Base-by-base conservation (phyloP, 2,113 vertebrate species). In the Atherinomorus stipes region DNA sequence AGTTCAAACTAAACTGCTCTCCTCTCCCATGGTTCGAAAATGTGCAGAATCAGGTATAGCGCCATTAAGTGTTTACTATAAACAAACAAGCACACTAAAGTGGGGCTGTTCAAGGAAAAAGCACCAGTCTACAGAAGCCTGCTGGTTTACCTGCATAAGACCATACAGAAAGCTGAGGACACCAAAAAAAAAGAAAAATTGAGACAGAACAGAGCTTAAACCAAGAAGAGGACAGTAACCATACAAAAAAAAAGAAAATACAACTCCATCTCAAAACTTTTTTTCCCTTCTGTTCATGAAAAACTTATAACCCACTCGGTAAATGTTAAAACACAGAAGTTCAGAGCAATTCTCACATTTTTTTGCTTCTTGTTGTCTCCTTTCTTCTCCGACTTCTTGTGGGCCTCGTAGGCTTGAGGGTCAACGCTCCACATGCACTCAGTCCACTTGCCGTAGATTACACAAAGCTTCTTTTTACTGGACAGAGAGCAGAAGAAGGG, bases 371-470 rank as follows among this genome's bases (percentile, higher is more conserved):
- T 91, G 81, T 34, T 65, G 56, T 95, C 95, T 4, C 95, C 95
- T 81, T 93, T 96, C 85, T 89, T 96, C 61, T 99, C 97, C 0
- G 90, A 93, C 89, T 95, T 99, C 70, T 92, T 95, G 84, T 95
- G 92, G 40, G 92, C 87, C 64, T 98, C 98, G 0, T 96, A 98
- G 0, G 86, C 75, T 8, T 82, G 92, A 18, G 96, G 94, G 34
- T 98, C 96, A 0, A 97, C 85, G 15, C 97, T 95, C 97, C 96
- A 99, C 81, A 99, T 89, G 54, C 97, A 98, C 78, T 99, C 98
- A 0, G 98, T 99, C 98, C 98, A 99, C 80, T 99, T 99, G 56
- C 98, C 98, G 21, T 99, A 99, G 88, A 99, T 96, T 31, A 99
- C 91, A 18, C 95, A 96, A 40, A 93, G 93, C 91, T 98, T 98